Evolutionary conservation across 2,113 vertebrate genomes (phyloP).

Genomic region (Heptranchias perlo): DNA sequence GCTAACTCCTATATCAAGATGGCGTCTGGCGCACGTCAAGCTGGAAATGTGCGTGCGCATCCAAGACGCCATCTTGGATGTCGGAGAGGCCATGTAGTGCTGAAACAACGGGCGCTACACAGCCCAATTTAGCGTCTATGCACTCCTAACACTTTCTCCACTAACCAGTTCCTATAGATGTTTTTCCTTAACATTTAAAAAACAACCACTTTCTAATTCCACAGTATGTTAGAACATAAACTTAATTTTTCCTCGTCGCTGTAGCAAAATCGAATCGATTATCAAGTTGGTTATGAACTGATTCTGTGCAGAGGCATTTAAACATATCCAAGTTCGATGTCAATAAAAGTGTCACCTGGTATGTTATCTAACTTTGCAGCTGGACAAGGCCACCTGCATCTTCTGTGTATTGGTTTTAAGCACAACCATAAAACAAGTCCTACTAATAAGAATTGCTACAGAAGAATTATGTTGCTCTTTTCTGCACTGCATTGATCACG

Average conservation of each 20-base stretch:
- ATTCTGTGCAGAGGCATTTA: background rate
- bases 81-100: too few species aligned
- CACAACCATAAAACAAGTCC: background rate
- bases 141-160: background rate
- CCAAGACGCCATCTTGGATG: too few species aligned
- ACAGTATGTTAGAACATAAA: background rate
- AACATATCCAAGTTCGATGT: background rate
- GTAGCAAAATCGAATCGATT: background rate
- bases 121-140: too few species aligned
- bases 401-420: background rate
- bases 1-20: too few species aligned
- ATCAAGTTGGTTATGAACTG: background rate
- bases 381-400: background rate
- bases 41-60: too few species aligned
- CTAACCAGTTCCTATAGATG: background rate
- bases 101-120: too few species aligned
- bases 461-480: conserved; percentile 5
- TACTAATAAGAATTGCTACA: background rate
- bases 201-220: background rate
- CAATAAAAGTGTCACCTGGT: background rate
- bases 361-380: conserved; percentile 1
- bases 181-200: background rate
- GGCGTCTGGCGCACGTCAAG: too few species aligned
- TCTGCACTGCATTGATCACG: background rate
- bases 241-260: background rate